Percentiles rank a stretch among this genome's conserved stretches.
Evolutionary conservation across 2,888 invertebrate species (phyloP).

Genomic region (Aporophyla lueneburgensis): DNA sequence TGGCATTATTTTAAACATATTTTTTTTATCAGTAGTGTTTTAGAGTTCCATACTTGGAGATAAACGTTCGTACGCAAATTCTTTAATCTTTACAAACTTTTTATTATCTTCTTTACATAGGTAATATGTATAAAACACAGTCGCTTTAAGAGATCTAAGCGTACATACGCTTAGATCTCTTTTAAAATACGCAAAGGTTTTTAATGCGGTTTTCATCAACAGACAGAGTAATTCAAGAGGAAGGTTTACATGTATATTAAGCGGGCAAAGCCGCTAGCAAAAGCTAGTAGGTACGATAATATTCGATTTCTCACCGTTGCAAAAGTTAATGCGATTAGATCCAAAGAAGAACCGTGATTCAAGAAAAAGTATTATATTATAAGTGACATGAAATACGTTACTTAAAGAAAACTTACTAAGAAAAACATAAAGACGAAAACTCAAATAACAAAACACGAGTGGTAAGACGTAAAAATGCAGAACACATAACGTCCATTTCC

Average conservation of each 20-base stretch:
- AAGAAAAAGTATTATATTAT: background rate
- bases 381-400: background rate
- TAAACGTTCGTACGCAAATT: background rate
- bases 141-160: too few relatives aligned
- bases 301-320: background rate
- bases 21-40: background rate
- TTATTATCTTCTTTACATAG: too few relatives aligned
- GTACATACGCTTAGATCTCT: too few relatives aligned
- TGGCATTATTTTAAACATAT: background rate
- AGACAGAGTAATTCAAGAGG: too few relatives aligned
- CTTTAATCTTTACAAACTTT: too few relatives aligned
- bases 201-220: too few relatives aligned
- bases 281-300: background rate
- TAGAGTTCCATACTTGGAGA: background rate
- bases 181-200: too few relatives aligned
- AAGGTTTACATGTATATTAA: too few relatives aligned
- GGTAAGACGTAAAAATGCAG: background rate
- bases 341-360: too few relatives aligned
- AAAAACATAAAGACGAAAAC: background rate
- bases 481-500: constrained; percentile 5
- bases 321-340: background rate
- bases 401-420: background rate
- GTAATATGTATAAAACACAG: too few relatives aligned
- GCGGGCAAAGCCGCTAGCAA: too few relatives aligned
- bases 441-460: background rate